Evolutionary conservation across 2,888 invertebrate species (phyloP), one percentile per base, ranked within the genome.

Genomic region (Acleris holmiana): DNA sequence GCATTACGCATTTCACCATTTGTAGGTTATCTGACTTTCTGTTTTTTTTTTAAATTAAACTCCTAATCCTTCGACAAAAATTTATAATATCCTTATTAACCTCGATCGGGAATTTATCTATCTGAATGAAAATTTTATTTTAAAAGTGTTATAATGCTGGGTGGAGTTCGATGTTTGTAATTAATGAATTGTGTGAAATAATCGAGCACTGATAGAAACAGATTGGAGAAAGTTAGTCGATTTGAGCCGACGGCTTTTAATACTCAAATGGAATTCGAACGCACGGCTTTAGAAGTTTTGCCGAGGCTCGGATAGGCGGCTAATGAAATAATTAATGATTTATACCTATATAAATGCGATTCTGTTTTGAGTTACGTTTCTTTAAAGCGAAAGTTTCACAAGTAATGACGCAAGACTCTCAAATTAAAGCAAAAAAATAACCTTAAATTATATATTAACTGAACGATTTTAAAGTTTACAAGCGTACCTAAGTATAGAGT

Each of bases 131-230:
- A 29, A 48, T 57, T 47, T 29, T 35, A 47, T 57, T 58, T 58
- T 48, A 35, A 58, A 58, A 58, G 40, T 49, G 49, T 58, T 58
- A 58, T 23, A 49, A 35, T 35, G 21, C 5, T 48, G 35, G 21
- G 1, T 17, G 13, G 55, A 55, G 55, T 44, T 55, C 41, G 44
- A 55, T 55, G 29, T 48, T 49, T 19, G 21, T 58, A 58, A 58
- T 58, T 48, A 58, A 58, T 58, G 57, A 58, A 58, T 58, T 40
- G 48, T 40, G 48, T 40, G 49, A 21, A 58, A 49, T 58, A 58
- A 58, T 58, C 40, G 48, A 49, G 25, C 57, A 49, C 48, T 58
- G 57, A 49, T 58, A 49, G 57, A 58, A 58, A 49, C 48, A 58
- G 40, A 58, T 49, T 47, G 57, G 48, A 21, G 19, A 55, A 58